Conservation (phyloP, 2,113 vertebrate species). For the Dicaeum eximium region DNA sequence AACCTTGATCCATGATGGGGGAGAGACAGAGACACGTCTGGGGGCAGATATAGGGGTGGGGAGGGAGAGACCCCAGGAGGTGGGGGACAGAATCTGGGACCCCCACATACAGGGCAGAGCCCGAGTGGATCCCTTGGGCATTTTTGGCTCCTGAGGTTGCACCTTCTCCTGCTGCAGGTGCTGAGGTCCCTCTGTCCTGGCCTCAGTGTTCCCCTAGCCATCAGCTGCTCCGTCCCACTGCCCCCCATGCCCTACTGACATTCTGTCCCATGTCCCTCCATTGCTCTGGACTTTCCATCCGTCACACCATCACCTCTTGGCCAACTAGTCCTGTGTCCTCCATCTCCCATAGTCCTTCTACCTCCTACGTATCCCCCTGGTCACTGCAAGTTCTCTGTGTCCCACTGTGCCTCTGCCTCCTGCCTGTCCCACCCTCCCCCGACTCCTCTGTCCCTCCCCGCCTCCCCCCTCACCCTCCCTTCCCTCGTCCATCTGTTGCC, state of each 20-base stretch:
- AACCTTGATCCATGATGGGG: too few relatives aligned
- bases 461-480: neutral
- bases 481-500: neutral
- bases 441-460: neutral
- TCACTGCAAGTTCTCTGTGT: neutral
- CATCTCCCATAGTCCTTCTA: neutral
- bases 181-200: neutral
- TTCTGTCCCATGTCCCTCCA: neutral
- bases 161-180: neutral
- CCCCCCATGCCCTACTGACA: neutral
- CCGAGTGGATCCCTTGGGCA: fast-evolving
- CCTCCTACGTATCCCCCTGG: neutral
- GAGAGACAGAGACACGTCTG: neutral
- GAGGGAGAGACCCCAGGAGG: neutral
- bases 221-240: fast-evolving
- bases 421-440: neutral
- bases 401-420: neutral
- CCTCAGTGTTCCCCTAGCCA: neutral
- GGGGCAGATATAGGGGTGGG: neutral
- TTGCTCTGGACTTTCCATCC: neutral
- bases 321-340: neutral
- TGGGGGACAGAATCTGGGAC: neutral
- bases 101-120: neutral
- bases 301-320: neutral
- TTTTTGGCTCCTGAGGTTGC: neutral